These are phyloP conservation scores for Battus philenor DNA, from an alignment of 1,140 invertebrate species.

Conservation along the genomic window DNA sequence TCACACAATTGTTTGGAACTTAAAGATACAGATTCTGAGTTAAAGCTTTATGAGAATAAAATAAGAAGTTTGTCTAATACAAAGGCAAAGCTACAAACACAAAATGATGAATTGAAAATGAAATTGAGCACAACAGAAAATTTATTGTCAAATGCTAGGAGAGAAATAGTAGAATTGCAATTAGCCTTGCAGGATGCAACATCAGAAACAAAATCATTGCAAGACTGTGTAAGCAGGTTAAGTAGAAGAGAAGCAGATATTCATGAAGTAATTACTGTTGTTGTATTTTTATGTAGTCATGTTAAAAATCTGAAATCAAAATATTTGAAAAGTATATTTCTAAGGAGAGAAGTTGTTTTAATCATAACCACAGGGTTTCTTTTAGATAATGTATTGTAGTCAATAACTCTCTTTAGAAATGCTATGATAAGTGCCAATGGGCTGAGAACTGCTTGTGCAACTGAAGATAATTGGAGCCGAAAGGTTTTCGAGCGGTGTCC, in stretches of 20 bases:
- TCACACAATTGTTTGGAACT: slow-evolving; percentile 33
- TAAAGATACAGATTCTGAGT: slow-evolving; percentile 53
- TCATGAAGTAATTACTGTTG: slow-evolving; percentile 39
- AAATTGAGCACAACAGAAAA: slow-evolving; percentile 62
- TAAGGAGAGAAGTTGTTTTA: no score
- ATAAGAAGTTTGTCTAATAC: slow-evolving; percentile 53
- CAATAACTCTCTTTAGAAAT: no score
- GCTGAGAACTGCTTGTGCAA: no score
- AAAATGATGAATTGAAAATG: slow-evolving; percentile 45
- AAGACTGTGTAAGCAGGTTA: slow-evolving; percentile 52
- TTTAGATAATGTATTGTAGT: no score
- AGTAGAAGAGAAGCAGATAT: slow-evolving; percentile 34
- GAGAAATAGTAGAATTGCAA: slow-evolving; percentile 69
- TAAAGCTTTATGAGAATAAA: slow-evolving; percentile 66
- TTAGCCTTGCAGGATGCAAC: slow-evolving; percentile 69
- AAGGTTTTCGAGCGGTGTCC: no score
- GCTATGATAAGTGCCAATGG: no score
- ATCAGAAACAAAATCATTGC: slow-evolving; percentile 61
- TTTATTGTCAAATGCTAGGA: slow-evolving; percentile 61
- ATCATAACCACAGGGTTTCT: no score
- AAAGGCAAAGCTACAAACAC: slow-evolving; percentile 54
- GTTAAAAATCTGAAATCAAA: no score
- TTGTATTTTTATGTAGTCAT: no score
- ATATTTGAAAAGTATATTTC: no score
- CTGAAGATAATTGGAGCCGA: no score